Evolutionary conservation across 1,140 invertebrate species (phyloP).

Genomic region (Heliconius melpomene): DNA sequence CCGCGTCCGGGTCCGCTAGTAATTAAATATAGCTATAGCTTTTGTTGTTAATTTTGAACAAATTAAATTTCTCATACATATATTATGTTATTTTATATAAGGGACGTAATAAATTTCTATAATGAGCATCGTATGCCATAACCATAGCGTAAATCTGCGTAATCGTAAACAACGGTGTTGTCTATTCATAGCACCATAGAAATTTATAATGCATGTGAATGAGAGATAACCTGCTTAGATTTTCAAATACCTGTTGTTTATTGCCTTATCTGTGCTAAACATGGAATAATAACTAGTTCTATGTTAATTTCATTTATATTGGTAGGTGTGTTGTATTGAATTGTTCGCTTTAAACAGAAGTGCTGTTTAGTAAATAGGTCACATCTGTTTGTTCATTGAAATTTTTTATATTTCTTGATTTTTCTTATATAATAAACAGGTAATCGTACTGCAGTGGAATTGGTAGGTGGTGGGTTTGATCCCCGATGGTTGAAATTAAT

Average conservation of each 20-base stretch:
- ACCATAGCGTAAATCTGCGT: neutral
- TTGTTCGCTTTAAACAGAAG: neutral
- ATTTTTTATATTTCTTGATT: too few species aligned
- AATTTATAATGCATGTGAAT: constrained; percentile 3
- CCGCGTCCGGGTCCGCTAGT: too few species aligned
- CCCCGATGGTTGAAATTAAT: too few species aligned
- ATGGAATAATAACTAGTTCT: neutral
- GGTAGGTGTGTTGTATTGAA: neutral
- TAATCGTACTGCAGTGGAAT: too few species aligned
- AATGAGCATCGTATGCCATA: neutral
- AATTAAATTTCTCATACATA: too few species aligned
- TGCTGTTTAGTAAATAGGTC: neutral
- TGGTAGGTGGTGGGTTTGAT: too few species aligned
- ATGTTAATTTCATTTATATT: constrained; percentile 14
- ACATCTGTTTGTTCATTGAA: neutral
- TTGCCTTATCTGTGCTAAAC: neutral
- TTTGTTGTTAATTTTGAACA: too few species aligned
- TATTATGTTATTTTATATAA: neutral
- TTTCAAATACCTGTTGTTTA: constrained; percentile 17
- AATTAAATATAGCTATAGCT: too few species aligned
- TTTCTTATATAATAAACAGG: too few species aligned
- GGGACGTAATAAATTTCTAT: neutral
- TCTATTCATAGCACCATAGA: constrained; percentile 11
- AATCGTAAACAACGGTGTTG: neutral
- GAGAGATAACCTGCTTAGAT: constrained; percentile 14